Evolutionary conservation across 2,797 vertebrate genomes (phyloP), one percentile per base, ranked within the genome.

Genomic region (Paramormyrops hopkinsi): DNA sequence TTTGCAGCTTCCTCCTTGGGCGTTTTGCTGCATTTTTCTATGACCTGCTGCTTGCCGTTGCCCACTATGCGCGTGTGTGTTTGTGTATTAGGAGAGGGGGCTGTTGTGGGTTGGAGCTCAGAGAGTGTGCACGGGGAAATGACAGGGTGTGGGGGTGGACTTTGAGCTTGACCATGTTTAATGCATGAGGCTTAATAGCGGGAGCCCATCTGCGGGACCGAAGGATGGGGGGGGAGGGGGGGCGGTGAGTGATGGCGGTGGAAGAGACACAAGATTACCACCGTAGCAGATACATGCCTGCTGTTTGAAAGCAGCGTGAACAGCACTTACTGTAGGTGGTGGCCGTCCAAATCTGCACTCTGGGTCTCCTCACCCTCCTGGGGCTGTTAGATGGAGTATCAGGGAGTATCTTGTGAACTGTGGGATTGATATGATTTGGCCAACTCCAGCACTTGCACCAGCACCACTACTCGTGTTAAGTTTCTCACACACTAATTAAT

Each of bases 101-200:
- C 22, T 65, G 76, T 82, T 82, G 19, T 44, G 76, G 12, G 33
- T 33, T 44, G 25, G 19, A 50, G 82, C 41, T 84, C 65, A 73
- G 65, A 73, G 65, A 37, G 65, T 73, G 65, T 73, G 29, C 29
- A 37, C 4, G 0, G 65, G 65, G 65, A 73, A 73, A 37, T 37
- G 65, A 33, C 29, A 14, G 65, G 65, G 65, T 50, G 82, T 82
- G 44, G n/a, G 44, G 82, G 82, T 48, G 44, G n/a, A 84, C 82
- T 84, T 48, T 50, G 22, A 48, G 82, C 82, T 84, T 22, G n/a
- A 14, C 22, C 44, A 84, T 84, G 82, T 84, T 84, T 84, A 84
- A 84, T 84, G 82, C 82, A 84, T 84, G 82, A 84, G 65, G 65
- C 29, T 73, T 73, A 73, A 73, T 73, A 73, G 82, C 46, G 12